These are phyloP conservation scores for Aurelia aurita complex sp. Pacific DNA, from an alignment of 30 jellyfish, hydroid and myxozoan species.

Conservation along the genomic window DNA sequence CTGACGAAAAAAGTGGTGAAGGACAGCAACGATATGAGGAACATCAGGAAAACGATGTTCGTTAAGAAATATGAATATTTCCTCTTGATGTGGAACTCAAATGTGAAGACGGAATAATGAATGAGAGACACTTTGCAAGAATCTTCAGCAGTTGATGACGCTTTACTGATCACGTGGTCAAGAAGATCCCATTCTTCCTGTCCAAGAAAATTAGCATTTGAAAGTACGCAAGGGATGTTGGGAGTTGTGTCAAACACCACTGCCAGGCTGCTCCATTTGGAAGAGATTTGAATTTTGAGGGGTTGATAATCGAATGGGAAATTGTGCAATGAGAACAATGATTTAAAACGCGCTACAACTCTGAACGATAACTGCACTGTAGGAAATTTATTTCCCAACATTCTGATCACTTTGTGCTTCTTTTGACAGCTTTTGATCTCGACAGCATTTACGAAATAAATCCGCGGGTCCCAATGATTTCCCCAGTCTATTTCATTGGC, in stretches of 20 bases:
- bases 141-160: slow-evolving; percentile 41
- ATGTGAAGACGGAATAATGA: slow-evolving; percentile 39
- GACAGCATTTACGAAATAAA: slow-evolving; percentile 85
- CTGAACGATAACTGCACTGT: slow-evolving; percentile 86
- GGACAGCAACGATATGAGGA: slow-evolving; percentile 81
- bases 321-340: slow-evolving; percentile 71
- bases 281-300: slow-evolving; percentile 74
- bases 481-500: slow-evolving; percentile 69
- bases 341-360: slow-evolving; percentile 85
- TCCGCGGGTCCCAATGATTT: slow-evolving; percentile 87
- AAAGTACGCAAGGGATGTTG: slow-evolving; percentile 72
- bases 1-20: slow-evolving; percentile 83
- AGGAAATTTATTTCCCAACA: slow-evolving; percentile 35
- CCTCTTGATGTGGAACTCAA: slow-evolving; percentile 78
- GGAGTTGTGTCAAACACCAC: slow-evolving; percentile 78
- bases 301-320: slow-evolving; percentile 90
- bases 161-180: slow-evolving; percentile 65
- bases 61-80: slow-evolving; percentile 75
- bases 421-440: slow-evolving; percentile 77
- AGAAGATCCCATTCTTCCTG: slow-evolving; percentile 87
- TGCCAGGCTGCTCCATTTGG: slow-evolving; percentile 82
- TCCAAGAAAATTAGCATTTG: slow-evolving; percentile 75
- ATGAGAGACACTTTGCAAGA: slow-evolving; percentile 78
- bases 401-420: slow-evolving; percentile 61
- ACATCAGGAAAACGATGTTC: slow-evolving; percentile 88